These are phyloP conservation scores for Nemurella pictetii DNA, from an alignment of 2,888 invertebrate genomes.

Conservation along the genomic window DNA sequence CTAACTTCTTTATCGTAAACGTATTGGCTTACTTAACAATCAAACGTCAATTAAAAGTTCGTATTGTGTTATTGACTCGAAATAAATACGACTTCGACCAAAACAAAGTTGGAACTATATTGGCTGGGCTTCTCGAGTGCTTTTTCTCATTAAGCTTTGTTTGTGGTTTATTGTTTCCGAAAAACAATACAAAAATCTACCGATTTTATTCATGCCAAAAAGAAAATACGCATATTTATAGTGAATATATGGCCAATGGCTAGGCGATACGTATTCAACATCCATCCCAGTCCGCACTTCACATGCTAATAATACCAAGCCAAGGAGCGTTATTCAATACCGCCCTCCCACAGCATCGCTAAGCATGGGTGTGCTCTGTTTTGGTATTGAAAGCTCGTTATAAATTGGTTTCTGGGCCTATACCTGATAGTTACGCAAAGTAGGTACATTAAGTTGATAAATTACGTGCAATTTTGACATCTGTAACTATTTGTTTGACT, in stretches of 20 bases:
- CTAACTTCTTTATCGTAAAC: neutral
- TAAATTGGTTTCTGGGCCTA: too few species aligned
- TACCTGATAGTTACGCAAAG: too few species aligned
- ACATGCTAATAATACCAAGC: too few species aligned
- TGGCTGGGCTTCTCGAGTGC: neutral
- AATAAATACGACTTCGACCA: neutral
- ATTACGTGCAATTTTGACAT: neutral
- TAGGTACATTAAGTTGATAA: neutral
- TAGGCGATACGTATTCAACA: too few species aligned
- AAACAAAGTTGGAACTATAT: neutral
- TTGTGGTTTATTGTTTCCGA: neutral
- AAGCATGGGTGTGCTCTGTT: too few species aligned
- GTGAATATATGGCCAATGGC: too few species aligned
- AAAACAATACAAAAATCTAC: neutral
- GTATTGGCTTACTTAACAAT: neutral
- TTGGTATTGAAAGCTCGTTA: too few species aligned
- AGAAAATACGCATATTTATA: too few species aligned
- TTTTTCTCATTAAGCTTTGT: neutral
- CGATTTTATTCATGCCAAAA: neutral
- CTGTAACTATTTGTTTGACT: neutral
- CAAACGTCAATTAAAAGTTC: neutral
- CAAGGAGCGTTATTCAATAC: too few species aligned
- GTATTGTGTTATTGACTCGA: neutral
- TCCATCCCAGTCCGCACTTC: too few species aligned
- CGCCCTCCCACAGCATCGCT: too few species aligned